phyloP scores from a whole-genome alignment of 2,113 vertebrate genomes.

The Anser cygnoides region DNA sequence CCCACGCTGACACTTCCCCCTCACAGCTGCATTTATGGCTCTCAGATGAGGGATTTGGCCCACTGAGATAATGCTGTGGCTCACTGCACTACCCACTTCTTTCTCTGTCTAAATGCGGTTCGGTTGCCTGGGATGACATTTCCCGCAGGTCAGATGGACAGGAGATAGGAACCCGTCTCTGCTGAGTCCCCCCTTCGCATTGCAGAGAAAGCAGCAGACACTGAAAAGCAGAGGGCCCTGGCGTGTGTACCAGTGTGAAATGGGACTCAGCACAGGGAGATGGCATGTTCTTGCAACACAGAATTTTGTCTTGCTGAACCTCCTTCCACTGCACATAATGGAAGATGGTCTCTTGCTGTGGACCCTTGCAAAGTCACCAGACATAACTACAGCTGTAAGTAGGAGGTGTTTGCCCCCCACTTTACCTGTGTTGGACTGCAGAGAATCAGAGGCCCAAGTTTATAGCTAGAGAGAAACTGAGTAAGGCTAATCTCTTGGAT shows the following conservation, averaged over 20 bases:
- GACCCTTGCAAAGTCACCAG: not conserved
- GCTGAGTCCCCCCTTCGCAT: not conserved
- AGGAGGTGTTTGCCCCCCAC: not conserved
- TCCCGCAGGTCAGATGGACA: not conserved
- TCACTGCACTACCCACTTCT: not conserved
- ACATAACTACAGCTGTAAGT: not conserved
- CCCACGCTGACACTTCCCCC: not conserved
- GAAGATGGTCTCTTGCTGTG: not conserved
- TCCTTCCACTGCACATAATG: not conserved
- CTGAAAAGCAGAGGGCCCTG: not conserved
- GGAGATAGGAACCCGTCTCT: not conserved
- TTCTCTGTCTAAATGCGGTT: not conserved
- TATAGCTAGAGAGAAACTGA: not conserved
- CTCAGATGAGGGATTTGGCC: not conserved
- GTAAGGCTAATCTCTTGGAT: not conserved
- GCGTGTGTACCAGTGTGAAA: not conserved
- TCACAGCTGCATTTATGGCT: not conserved
- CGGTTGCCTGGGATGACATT: not conserved
- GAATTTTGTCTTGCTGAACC: not conserved
- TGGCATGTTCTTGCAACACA: not conserved
- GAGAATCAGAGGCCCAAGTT: not conserved
- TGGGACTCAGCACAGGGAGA: not conserved
- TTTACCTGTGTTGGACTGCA: not conserved
- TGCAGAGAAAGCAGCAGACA: not conserved
- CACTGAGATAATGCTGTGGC: not conserved